Evolutionary conservation across 2,797 vertebrate species (phyloP).

Genomic region (Rhynchonycteris naso): DNA sequence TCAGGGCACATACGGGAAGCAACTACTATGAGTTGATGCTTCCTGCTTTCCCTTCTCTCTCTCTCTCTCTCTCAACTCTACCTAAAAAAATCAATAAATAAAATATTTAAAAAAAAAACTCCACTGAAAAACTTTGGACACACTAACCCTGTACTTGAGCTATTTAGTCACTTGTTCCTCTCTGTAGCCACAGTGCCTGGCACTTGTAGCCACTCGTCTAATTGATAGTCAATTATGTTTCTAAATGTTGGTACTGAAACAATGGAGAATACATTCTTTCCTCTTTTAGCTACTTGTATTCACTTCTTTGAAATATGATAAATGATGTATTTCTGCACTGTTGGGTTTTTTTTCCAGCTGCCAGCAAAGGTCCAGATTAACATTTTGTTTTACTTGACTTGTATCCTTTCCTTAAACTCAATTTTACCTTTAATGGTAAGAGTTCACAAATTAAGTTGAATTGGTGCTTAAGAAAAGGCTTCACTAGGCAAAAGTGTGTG

Average conservation of each 20-base stretch:
- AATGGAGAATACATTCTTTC: background rate
- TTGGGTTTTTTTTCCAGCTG: background rate
- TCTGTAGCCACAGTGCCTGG: background rate
- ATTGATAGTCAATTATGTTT: background rate
- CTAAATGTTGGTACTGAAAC: background rate
- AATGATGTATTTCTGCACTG: background rate
- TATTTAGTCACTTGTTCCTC: background rate
- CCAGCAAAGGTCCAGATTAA: background rate
- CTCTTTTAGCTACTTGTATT: background rate
- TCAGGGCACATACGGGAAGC: no score
- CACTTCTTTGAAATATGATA: slow-evolving; percentile 42
- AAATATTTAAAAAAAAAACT: no score
- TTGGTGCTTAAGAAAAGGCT: background rate
- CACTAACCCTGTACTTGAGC: background rate
- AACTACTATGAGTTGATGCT: no score
- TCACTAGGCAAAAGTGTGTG: background rate
- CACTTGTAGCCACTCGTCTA: background rate
- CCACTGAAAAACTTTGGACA: background rate
- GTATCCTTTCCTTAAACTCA: slow-evolving; percentile 17
- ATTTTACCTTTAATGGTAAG: background rate
- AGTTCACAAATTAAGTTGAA: slow-evolving; percentile 6
- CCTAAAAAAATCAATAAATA: no score
- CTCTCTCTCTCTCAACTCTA: no score
- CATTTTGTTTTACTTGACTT: background rate
- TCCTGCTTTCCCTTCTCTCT: no score